Percentiles rank a stretch among this genome's conserved stretches.
Evolutionary conservation across 2,113 vertebrate species (phyloP).

Genomic region (Erythrolamprus reginae): DNA sequence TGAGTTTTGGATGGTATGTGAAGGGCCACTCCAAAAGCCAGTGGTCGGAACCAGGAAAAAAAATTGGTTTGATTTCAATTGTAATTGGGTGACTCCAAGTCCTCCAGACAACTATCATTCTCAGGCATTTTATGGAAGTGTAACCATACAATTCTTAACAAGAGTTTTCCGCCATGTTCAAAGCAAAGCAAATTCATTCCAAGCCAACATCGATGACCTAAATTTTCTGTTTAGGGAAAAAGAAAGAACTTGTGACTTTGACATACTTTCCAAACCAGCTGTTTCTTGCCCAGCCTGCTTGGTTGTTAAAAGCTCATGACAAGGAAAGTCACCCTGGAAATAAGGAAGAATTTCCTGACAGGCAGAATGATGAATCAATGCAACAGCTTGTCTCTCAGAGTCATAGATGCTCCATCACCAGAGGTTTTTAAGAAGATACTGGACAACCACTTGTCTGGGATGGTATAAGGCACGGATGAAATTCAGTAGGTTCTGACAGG

Average conservation of each 20-base stretch:
- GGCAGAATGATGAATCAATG: neutral
- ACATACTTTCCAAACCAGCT: slow-evolving; percentile 36
- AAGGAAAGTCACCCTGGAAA: neutral
- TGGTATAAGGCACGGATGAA: neutral
- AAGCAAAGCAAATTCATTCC: neutral
- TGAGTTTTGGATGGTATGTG: neutral
- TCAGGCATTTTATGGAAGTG: neutral
- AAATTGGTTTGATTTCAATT: neutral
- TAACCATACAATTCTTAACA: neutral
- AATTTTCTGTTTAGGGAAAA: neutral
- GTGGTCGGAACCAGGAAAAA: neutral
- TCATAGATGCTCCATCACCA: neutral
- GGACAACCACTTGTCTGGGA: neutral
- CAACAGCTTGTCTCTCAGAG: neutral
- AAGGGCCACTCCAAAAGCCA: neutral
- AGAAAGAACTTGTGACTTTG: neutral
- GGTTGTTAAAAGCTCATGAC: neutral
- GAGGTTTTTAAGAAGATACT: neutral
- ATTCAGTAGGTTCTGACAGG: too few species aligned
- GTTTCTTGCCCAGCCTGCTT: slow-evolving; percentile 1
- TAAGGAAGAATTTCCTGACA: neutral
- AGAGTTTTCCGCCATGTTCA: neutral
- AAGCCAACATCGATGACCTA: neutral
- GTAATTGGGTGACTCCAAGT: neutral
- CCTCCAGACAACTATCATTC: neutral